phyloP scores from a whole-genome alignment of 2,888 invertebrate species.

The Megastigmus dorsalis region DNA sequence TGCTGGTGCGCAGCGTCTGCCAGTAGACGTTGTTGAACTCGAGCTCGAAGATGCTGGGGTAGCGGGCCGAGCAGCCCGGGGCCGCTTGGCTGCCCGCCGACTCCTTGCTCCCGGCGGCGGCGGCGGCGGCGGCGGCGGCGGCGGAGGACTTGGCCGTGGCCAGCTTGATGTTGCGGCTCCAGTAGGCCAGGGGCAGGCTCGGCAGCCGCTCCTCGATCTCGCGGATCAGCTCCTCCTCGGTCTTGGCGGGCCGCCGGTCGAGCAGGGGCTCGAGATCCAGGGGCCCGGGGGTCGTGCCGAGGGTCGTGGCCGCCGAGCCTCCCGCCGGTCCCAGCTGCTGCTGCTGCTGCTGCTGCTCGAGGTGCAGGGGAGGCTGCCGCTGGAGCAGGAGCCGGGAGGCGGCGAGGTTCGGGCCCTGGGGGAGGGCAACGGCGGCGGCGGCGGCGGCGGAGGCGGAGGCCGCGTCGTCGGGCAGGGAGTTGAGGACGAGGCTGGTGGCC shows the following conservation, averaged over 20 bases:
- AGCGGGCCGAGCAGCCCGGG: conserved; percentile 74
- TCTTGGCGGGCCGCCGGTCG: conserved; percentile 78
- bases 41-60: conserved; percentile 91
- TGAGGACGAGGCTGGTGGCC: conserved; percentile 53
- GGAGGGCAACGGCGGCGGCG: conserved; percentile 67
- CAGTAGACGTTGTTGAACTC: conserved; percentile 96
- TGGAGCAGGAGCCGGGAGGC: conserved; percentile 77
- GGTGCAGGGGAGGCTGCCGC: conserved; percentile 62
- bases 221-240: conserved; percentile 85
- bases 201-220: conserved; percentile 88
- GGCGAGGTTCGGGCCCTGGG: conserved; percentile 65
- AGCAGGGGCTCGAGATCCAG: conserved; percentile 78
- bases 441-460: conserved; percentile 44
- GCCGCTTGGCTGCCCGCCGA: neutral
- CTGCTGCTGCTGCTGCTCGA: conserved; percentile 54
- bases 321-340: too few species aligned
- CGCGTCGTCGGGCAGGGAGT: neutral
- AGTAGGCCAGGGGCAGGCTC: conserved; percentile 89
- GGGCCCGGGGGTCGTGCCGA: conserved; percentile 68
- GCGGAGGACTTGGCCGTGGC: neutral
- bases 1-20: conserved; percentile 88
- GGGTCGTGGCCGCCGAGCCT: conserved; percentile 64
- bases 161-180: conserved; percentile 83
- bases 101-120: neutral
- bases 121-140: neutral